These are phyloP conservation scores for Anseranas semipalmata DNA, from an alignment of 2,113 vertebrate genomes.

Conservation along the genomic window DNA sequence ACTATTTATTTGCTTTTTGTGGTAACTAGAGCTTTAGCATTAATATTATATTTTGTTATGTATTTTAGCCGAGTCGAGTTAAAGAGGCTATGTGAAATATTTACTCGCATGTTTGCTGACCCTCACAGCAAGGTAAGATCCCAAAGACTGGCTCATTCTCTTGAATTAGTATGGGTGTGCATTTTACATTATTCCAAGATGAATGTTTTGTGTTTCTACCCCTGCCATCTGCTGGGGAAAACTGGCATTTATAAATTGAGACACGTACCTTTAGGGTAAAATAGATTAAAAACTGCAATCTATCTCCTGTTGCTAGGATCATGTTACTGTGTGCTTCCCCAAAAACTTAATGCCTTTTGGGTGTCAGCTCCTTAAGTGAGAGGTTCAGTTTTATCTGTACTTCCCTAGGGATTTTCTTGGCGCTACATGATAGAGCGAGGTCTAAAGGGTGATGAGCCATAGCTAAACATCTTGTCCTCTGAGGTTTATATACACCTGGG, in stretches of 20 bases:
- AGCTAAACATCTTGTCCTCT: not conserved
- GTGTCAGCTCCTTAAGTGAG: not conserved
- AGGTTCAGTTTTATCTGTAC: not conserved
- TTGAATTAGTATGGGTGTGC: not conserved
- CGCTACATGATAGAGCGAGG: not conserved
- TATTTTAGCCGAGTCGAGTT: slow-evolving; percentile 91
- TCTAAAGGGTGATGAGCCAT: not conserved
- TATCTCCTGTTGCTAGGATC: not conserved
- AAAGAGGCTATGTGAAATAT: slow-evolving; percentile 98
- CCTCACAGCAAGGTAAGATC: slow-evolving; percentile 95
- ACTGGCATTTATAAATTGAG: not conserved
- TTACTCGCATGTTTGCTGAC: slow-evolving; percentile 99
- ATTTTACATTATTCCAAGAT: not conserved
- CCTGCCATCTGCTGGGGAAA: slow-evolving; percentile 17
- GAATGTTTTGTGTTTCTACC: not conserved
- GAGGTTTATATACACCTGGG: not conserved
- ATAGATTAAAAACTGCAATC: no score
- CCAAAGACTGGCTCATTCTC: not conserved
- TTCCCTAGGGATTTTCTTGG: not conserved
- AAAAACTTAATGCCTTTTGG: not conserved
- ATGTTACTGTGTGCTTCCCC: not conserved
- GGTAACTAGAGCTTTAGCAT: not conserved
- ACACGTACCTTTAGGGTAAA: no score
- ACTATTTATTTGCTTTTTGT: not conserved
- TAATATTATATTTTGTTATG: not conserved